phyloP scores from a whole-genome alignment of 1,140 invertebrate genomes.

The Drosophila pseudoananassae region DNA sequence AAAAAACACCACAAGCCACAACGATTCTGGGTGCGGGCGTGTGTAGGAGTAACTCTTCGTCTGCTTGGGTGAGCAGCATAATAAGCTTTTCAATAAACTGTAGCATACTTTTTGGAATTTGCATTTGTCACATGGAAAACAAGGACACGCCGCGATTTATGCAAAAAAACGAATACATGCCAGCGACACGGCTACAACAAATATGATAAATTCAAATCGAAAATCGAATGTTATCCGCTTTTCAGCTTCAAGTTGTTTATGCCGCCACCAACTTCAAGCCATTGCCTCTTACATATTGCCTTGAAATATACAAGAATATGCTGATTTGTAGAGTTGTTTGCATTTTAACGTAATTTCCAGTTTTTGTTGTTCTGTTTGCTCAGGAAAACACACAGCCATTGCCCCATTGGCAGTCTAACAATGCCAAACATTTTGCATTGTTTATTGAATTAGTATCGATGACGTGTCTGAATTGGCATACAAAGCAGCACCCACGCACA shows the following conservation, averaged over 20 bases:
- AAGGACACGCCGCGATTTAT: conserved; percentile 41
- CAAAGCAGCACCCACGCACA: conserved; percentile 13
- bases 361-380: conserved; percentile 14
- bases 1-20: conserved; percentile 20
- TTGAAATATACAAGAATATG: conserved; percentile 26
- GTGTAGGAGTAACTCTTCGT: conserved; percentile 8
- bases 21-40: conserved; percentile 1
- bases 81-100: conserved; percentile 65
- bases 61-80: conserved; percentile 34
- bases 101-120: conserved; percentile 52
- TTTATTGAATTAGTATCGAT: conserved; percentile 74
- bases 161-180: conserved; percentile 24
- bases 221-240: conserved; percentile 56
- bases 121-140: conserved; percentile 55
- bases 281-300: not conserved
- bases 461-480: conserved; percentile 36
- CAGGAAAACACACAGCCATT: conserved; percentile 24
- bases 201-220: conserved; percentile 62
- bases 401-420: conserved; percentile 9
- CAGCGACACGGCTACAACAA: conserved; percentile 23
- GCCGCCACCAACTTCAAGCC: not conserved
- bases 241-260: conserved; percentile 42
- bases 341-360: conserved; percentile 52
- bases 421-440: conserved; percentile 55
- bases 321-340: conserved; percentile 52